Evolutionary conservation across 2,888 invertebrate genomes (phyloP).

Genomic region (Caenorhabditis japonica): DNA sequence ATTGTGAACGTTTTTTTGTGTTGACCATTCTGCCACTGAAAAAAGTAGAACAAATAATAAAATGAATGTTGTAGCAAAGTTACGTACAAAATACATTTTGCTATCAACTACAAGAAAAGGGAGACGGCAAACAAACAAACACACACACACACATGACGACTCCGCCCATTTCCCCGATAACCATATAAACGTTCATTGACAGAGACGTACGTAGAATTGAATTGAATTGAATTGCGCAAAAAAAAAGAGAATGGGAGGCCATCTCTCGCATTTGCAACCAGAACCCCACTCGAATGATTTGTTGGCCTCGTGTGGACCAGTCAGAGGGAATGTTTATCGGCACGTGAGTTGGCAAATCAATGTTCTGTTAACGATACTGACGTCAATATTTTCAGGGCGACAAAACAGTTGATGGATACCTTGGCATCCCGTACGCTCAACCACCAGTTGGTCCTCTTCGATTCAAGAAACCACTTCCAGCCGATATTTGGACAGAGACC

Average conservation of each 20-base stretch:
- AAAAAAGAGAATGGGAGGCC: slow-evolving; percentile 17
- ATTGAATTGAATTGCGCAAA: too few species aligned
- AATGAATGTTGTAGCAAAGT: neutral
- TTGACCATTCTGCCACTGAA: neutral
- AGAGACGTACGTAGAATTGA: slow-evolving; percentile 5
- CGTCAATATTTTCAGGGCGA: slow-evolving; percentile 35
- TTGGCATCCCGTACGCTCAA: slow-evolving; percentile 30
- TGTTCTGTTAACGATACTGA: too few species aligned
- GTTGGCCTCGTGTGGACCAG: slow-evolving; percentile 15
- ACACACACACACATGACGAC: too few species aligned
- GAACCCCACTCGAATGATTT: slow-evolving; percentile 4
- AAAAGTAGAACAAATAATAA: neutral
- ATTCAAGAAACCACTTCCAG: slow-evolving; percentile 18
- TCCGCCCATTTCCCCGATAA: neutral
- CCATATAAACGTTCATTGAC: slow-evolving; percentile 7
- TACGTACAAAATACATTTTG: neutral
- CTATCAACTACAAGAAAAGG: too few species aligned
- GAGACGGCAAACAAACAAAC: too few species aligned
- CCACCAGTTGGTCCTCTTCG: slow-evolving; percentile 12
- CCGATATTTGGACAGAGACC: slow-evolving; percentile 14
- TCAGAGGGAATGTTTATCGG: slow-evolving; percentile 10
- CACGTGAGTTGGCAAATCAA: slow-evolving; percentile 16
- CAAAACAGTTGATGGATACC: slow-evolving; percentile 31
- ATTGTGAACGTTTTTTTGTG: neutral
- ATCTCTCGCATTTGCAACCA: slow-evolving; percentile 19